Base-by-base conservation (phyloP, 2,113 vertebrate genomes). In the Bothrops jararaca region DNA sequence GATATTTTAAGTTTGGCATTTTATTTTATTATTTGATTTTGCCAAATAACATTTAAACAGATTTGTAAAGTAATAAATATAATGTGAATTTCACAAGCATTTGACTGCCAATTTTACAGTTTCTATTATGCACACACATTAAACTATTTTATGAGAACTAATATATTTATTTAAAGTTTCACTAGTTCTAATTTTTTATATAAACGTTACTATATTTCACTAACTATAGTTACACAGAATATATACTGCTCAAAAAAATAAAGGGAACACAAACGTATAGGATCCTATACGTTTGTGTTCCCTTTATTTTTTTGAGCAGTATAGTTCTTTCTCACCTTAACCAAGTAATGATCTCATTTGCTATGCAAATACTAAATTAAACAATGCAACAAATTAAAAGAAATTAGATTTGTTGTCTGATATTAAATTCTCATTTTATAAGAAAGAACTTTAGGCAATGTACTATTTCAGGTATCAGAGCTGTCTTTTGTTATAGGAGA, bases 1-100 rank as follows among this genome's bases (percentile, higher is more conserved):
- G 92, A 9, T 91, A 2, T 74, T 94, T 93, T 69, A 93, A 93
- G 20, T 91, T 50, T 92, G 86, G 42, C 45, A 91, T 85, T 91
- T 85, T 58, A 45, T 18, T 50, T 93, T 26, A 45, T 60, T 89
- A 34, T 34, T 34, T 80, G 34, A 39, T 39, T 80, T 80, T 54
- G 69, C 45, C 53, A 89, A 58, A 54, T 8, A 89, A 85, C 29
- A 58, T 93, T n/a, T 85, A 52, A 88, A 90, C 34, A 86, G 3
- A 23, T 92, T 45, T 90, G 53, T 69, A 58, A 89, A 93, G 88
- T 64, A 93, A 93, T 22, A 94, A 94, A 94, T 90, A 54, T 89
- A 90, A 92, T 87, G 13, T 64, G 8, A 90, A 39, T 9, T n/a
- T 94, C 93, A 94, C 4, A 94, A 86, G 54, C 11, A 45, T 2